Percentiles rank a stretch among this genome's conserved stretches.
phyloP scores from a whole-genome alignment of 2,888 invertebrate genomes.

The Drosophila aldrichi region DNA sequence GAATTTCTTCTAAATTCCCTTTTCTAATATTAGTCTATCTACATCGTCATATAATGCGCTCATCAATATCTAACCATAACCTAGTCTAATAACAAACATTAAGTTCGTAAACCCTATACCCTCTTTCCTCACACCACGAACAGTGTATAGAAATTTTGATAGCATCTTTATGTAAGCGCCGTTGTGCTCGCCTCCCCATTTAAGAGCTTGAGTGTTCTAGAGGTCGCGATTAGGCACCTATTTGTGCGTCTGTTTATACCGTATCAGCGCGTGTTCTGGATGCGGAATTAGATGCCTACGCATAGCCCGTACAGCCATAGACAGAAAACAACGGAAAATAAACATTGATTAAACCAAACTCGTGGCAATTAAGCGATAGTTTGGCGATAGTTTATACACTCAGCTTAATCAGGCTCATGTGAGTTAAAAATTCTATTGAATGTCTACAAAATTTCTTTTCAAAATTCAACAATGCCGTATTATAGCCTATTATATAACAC shows the following conservation, averaged over 20 bases:
- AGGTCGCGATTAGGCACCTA: constrained; percentile 35
- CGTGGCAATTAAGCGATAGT: constrained; percentile 12
- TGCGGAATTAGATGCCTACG: constrained; percentile 16
- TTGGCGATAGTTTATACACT: constrained; percentile 7
- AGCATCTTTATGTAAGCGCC: constrained; percentile 19
- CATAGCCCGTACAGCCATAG: not conserved
- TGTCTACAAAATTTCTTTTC: not conserved
- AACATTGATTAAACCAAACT: not conserved
- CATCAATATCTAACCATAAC: not conserved
- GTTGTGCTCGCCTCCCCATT: constrained; percentile 1
- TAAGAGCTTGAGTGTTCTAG: constrained; percentile 15
- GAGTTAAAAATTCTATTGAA: not conserved
- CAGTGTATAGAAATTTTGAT: constrained; percentile 4
- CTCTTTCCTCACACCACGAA: not conserved
- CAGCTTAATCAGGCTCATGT: not conserved
- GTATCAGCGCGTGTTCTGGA: constrained; percentile 22
- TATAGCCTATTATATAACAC: constrained; percentile 9
- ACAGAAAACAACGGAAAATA: constrained; percentile 1
- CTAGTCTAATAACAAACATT: not conserved
- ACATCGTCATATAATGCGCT: not conserved
- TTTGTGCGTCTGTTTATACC: constrained; percentile 16
- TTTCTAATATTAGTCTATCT: too few relatives aligned
- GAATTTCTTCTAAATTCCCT: too few relatives aligned
- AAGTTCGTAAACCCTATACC: not conserved
- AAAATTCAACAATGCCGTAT: not conserved